Evolutionary conservation across 2,888 invertebrate species (phyloP).

Genomic region (Acanthosepion esculentum): DNA sequence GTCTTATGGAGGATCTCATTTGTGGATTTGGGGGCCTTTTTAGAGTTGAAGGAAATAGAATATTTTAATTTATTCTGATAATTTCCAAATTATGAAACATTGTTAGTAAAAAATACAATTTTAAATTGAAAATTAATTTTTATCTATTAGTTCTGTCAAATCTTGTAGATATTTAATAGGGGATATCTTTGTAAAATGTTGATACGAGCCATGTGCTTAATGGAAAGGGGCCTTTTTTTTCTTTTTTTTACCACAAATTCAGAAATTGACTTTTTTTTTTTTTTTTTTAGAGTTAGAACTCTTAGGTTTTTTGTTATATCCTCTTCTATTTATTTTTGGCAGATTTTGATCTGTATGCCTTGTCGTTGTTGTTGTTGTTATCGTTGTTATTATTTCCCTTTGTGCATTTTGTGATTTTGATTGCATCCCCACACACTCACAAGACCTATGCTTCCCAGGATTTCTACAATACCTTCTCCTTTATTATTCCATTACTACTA

Average conservation of each 20-base stretch:
- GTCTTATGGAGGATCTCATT: constrained; percentile 8
- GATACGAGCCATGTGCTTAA: neutral
- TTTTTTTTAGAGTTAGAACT: neutral
- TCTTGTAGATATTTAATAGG: too few relatives aligned
- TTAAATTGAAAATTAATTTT: too few relatives aligned
- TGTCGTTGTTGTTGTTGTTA: constrained; percentile 25
- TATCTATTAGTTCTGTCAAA: too few relatives aligned
- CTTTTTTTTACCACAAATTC: too few relatives aligned
- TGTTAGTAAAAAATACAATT: too few relatives aligned
- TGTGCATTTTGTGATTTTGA: constrained; percentile 45
- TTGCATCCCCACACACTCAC: constrained; percentile 43
- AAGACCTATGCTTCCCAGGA: constrained; percentile 10
- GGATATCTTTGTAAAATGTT: too few relatives aligned
- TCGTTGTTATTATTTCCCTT: neutral
- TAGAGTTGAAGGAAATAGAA: neutral
- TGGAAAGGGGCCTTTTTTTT: neutral
- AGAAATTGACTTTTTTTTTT: too few relatives aligned
- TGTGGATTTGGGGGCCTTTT: neutral
- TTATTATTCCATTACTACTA: neutral
- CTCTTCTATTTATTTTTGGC: constrained; percentile 24
- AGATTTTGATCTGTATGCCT: constrained; percentile 42
- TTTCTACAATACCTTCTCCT: neutral
- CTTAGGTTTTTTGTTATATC: neutral
- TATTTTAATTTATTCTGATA: too few relatives aligned
- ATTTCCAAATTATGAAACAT: too few relatives aligned